Evolutionary conservation across 2,888 invertebrate species (phyloP).

Genomic region (Dorcus hopei): DNA sequence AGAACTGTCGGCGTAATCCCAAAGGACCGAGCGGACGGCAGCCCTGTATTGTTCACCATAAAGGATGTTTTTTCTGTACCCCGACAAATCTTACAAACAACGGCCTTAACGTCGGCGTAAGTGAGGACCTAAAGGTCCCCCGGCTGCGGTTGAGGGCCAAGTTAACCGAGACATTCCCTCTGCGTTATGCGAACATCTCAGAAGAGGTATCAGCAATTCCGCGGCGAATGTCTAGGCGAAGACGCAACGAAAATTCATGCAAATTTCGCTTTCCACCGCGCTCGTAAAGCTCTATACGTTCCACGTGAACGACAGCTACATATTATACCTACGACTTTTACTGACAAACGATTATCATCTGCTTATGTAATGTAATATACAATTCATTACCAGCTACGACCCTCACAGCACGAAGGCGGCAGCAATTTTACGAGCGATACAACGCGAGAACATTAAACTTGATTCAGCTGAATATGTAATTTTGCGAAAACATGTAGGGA

Average conservation of each 20-base stretch:
- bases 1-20: slow-evolving; percentile 13
- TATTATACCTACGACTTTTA: neutral
- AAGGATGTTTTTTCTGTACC: slow-evolving; percentile 1
- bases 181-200: slow-evolving; percentile 31
- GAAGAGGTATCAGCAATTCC: slow-evolving; percentile 31
- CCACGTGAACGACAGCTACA: neutral
- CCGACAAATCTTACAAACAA: neutral
- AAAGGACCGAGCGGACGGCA: slow-evolving; percentile 6
- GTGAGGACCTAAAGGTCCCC: slow-evolving; percentile 18
- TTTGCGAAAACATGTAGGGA: no score
- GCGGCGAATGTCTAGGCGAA: slow-evolving; percentile 21
- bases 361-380: neutral
- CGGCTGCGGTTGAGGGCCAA: slow-evolving; percentile 17
- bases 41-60: slow-evolving; percentile 10
- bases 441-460: no score
- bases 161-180: slow-evolving; percentile 31
- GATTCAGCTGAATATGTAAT: no score
- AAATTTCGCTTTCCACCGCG: slow-evolving; percentile 20
- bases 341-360: neutral
- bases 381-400: neutral
- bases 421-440: no score
- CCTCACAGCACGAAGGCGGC: no score
- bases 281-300: neutral
- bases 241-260: slow-evolving; percentile 26
- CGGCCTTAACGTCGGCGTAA: neutral